Conservation (phyloP, 2,888 invertebrate species). For the Sympetrum striolatum region DNA sequence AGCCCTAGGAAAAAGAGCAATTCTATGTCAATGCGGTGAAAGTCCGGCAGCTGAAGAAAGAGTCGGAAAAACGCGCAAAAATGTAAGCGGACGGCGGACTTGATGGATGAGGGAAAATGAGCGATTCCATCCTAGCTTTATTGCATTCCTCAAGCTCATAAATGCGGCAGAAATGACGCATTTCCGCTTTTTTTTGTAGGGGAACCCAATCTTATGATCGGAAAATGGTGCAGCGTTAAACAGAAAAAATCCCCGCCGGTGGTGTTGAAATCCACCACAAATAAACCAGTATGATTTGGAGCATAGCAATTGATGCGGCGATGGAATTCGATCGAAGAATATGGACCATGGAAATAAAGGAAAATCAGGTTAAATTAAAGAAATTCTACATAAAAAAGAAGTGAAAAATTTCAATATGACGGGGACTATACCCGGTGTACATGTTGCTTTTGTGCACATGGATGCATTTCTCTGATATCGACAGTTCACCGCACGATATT, state of each 20-base stretch:
- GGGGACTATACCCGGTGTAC: too few relatives aligned
- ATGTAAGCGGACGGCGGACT: neutral
- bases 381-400: too few relatives aligned
- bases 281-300: too few relatives aligned
- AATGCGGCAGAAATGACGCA: neutral
- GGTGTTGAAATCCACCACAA: too few relatives aligned
- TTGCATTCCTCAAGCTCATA: neutral
- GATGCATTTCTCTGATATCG: too few relatives aligned
- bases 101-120: neutral
- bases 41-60: neutral
- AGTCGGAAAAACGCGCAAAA: neutral
- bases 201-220: neutral
- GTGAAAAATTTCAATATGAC: too few relatives aligned
- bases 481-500: too few relatives aligned
- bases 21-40: slow-evolving; percentile 24
- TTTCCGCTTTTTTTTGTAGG: neutral
- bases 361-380: too few relatives aligned
- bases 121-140: neutral
- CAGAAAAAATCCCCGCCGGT: neutral
- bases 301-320: too few relatives aligned
- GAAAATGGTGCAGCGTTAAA: neutral
- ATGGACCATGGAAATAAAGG: too few relatives aligned
- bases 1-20: neutral
- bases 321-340: too few relatives aligned
- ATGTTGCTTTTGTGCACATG: too few relatives aligned